Percentiles rank a stretch among this genome's conserved stretches.
These are phyloP conservation scores for Luffia ferchaultella DNA, from an alignment of 2,888 invertebrate species.

Conservation along the genomic window DNA sequence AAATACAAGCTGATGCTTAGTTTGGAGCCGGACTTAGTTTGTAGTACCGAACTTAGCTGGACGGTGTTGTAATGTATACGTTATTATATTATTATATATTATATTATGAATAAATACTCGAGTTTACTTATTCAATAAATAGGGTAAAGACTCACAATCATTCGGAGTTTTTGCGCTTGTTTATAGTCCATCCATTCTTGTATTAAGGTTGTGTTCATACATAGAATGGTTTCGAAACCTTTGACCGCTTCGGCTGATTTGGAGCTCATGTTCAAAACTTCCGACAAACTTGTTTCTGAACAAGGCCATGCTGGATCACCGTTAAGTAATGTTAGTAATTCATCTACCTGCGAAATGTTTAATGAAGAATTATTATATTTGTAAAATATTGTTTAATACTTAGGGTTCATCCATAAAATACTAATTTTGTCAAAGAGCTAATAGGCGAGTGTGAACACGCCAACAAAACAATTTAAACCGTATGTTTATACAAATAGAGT, in stretches of 20 bases:
- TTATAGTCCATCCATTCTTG: slow-evolving; percentile 50
- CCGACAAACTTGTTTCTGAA: slow-evolving; percentile 35
- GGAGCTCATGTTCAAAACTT: slow-evolving; percentile 28
- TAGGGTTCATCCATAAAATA: too few relatives aligned
- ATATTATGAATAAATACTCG: neutral
- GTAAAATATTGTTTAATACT: neutral
- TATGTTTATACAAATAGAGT: too few relatives aligned
- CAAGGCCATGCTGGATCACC: slow-evolving; percentile 59
- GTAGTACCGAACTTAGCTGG: too few relatives aligned
- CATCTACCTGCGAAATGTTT: slow-evolving; percentile 30
- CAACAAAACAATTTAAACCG: too few relatives aligned
- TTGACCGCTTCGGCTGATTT: slow-evolving; percentile 35
- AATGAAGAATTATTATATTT: neutral
- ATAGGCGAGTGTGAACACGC: too few relatives aligned
- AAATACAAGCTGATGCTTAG: too few relatives aligned
- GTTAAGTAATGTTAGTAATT: slow-evolving; percentile 44
- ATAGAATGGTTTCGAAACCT: slow-evolving; percentile 51
- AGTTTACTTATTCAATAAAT: neutral
- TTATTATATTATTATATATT: too few relatives aligned
- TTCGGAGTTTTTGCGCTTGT: slow-evolving; percentile 21
- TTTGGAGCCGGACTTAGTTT: too few relatives aligned
- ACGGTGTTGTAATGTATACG: slow-evolving; percentile 3
- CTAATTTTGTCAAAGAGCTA: too few relatives aligned
- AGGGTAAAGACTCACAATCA: slow-evolving; percentile 40
- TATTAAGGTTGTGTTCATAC: slow-evolving; percentile 37